Percentiles rank a stretch among this genome's conserved stretches.
Evolutionary conservation across 2,888 invertebrate species (phyloP).

Genomic region (Tuberolachnus salignus): DNA sequence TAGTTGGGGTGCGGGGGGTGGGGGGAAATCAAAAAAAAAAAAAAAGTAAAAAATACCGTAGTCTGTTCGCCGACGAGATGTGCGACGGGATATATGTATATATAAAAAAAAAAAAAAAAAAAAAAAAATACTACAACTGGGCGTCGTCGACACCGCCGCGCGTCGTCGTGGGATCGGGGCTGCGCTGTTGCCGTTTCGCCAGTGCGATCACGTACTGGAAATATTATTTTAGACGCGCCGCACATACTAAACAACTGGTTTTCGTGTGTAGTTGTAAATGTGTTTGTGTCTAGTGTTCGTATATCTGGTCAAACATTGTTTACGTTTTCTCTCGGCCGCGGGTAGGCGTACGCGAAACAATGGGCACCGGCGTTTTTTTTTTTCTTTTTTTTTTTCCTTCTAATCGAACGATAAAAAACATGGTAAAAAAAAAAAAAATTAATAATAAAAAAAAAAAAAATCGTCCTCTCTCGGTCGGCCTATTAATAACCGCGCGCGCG

Average conservation of each 20-base stretch:
- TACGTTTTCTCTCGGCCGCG: constrained; percentile 27
- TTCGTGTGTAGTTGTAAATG: constrained; percentile 8
- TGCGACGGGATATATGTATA: constrained; percentile 17
- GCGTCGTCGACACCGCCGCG: constrained; percentile 27
- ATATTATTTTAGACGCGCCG: constrained; percentile 36
- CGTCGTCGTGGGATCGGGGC: constrained; percentile 51
- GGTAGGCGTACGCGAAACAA: constrained; percentile 2
- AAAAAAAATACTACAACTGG: too few species aligned
- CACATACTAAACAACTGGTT: constrained; percentile 52
- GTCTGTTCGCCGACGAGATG: not conserved
- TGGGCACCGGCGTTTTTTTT: not conserved
- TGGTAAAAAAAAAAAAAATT: not conserved
- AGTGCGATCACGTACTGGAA: constrained; percentile 48
- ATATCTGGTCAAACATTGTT: constrained; percentile 42
- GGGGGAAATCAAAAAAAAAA: too few species aligned
- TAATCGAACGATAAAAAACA: not conserved
- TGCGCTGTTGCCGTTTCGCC: constrained; percentile 41
- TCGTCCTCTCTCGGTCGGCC: not conserved
- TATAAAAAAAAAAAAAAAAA: too few species aligned
- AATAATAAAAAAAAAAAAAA: not conserved
- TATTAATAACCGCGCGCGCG: too few species aligned
- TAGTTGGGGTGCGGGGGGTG: too few species aligned
- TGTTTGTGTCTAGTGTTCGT: not conserved
- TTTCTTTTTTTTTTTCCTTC: too few species aligned
- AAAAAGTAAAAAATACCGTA: too few species aligned